These are phyloP conservation scores for Cataglyphis livida DNA, from an alignment of 2,888 invertebrate genomes.

Conservation along the genomic window DNA sequence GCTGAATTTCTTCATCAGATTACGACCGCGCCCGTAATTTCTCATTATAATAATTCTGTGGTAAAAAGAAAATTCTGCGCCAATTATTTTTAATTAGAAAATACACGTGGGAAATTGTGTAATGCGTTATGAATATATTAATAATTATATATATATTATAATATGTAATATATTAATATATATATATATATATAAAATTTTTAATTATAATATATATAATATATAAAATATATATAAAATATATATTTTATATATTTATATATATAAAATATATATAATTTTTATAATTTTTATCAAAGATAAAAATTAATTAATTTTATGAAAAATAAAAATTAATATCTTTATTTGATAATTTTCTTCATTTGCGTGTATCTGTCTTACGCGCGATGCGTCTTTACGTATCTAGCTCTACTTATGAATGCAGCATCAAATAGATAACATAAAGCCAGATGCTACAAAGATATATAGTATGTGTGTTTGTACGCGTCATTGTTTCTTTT, in stretches of 20 bases:
- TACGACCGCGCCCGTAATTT: not conserved
- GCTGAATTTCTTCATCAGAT: not conserved
- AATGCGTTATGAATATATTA: not conserved
- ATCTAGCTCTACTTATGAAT: not conserved
- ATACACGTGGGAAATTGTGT: not conserved
- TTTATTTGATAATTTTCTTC: not conserved
- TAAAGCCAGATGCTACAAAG: slow-evolving; percentile 21
- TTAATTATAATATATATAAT: no score
- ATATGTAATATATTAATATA: no score
- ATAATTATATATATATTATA: not conserved
- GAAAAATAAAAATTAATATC: not conserved
- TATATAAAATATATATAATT: no score
- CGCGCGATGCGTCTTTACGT: no score
- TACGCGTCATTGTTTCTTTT: slow-evolving; percentile 19
- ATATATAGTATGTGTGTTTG: not conserved
- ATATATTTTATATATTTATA: no score
- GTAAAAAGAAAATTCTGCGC: not conserved
- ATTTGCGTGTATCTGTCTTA: no score
- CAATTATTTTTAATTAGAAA: slow-evolving; percentile 11
- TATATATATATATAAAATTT: no score
- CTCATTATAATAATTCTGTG: slow-evolving; percentile 5
- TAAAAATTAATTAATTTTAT: not conserved
- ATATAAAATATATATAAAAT: no score
- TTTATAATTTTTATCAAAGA: not conserved
- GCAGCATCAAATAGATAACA: not conserved